Percentiles rank a stretch among this genome's conserved stretches.
Evolutionary conservation across 2,797 vertebrate genomes (phyloP).

Genomic region (Rousettus madagascariensis): DNA sequence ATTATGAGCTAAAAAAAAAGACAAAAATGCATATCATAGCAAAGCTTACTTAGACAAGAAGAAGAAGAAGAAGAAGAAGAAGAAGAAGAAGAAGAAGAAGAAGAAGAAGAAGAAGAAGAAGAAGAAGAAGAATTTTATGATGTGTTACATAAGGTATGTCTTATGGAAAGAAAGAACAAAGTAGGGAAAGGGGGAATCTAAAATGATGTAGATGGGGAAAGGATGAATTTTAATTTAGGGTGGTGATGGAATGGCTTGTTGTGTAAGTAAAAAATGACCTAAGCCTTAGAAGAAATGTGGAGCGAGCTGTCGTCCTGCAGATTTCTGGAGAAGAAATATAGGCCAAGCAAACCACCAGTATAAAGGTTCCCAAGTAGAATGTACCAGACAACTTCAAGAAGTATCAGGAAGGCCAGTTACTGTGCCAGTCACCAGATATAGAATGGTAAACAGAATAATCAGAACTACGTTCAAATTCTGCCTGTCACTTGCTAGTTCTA

Average conservation of each 20-base stretch:
- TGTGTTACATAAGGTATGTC: neutral
- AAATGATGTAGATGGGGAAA: neutral
- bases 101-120: too few species aligned
- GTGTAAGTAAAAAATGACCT: neutral
- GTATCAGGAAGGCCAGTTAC: neutral
- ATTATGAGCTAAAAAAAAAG: neutral
- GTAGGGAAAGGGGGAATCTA: neutral
- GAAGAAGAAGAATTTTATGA: neutral
- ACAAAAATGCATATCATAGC: neutral
- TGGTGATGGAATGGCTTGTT: neutral
- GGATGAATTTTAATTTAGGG: neutral
- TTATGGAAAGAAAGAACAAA: neutral
- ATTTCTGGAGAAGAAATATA: neutral
- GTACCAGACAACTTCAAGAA: neutral
- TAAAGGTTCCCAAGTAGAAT: neutral
- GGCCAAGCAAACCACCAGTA: neutral
- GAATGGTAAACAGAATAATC: neutral
- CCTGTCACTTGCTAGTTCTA: neutral
- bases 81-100: too few species aligned
- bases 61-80: too few species aligned
- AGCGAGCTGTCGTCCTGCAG: neutral
- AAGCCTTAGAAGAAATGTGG: neutral
- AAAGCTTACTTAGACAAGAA: neutral
- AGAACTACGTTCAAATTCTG: neutral
- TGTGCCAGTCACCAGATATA: neutral